Evolutionary conservation across 2,113 vertebrate species (phyloP), one percentile per base, ranked within the genome.

Genomic region (Chaenocephalus aceratus): DNA sequence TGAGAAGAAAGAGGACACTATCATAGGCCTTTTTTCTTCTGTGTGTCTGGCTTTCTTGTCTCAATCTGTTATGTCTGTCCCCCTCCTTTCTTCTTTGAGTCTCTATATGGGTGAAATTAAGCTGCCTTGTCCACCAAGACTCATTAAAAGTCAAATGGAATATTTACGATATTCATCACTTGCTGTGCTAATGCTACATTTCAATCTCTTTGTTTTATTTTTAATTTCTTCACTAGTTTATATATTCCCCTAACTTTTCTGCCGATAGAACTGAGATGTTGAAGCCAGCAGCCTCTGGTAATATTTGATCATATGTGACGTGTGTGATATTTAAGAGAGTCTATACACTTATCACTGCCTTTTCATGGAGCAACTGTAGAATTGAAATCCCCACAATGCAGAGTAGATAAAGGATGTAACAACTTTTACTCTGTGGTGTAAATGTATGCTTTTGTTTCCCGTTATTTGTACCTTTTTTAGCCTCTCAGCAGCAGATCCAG

Each of bases 401-500:
- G 58, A 46, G 14, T 23, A 61, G 1, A 62, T 59, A 53, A 57
- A 64, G 5, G 9, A 34, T 61, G 11, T 9, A 51, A 64, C 11
- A 54, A 36, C 44, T 14, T 34, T 44, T 5, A 57, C 30, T 56
- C 26, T 51, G n/a, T 18, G 52, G 59, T 70, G 18, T 18, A 21
- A 48, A 45, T 9, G 7, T 5, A 56, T 34, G 45, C 1, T 48
- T 23, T n/a, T 3, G 69, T 56, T 34, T 21, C 64, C 7, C 44
- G 57, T 72, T 41, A 6, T n/a, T 44, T 36, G 44, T 94, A 99
- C 98, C 97, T 97, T 99, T 92, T 94, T 96, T 56, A 99, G 88
- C 45, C 92, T 94, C 8, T 96, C 95, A 1, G 96, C 97, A n/a
- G 96, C 97, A 2, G 95, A 90, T 71, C 98, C 97, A 0, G 97